Base-by-base conservation (phyloP, 2,888 invertebrate genomes). In the Chrysolina americana region DNA sequence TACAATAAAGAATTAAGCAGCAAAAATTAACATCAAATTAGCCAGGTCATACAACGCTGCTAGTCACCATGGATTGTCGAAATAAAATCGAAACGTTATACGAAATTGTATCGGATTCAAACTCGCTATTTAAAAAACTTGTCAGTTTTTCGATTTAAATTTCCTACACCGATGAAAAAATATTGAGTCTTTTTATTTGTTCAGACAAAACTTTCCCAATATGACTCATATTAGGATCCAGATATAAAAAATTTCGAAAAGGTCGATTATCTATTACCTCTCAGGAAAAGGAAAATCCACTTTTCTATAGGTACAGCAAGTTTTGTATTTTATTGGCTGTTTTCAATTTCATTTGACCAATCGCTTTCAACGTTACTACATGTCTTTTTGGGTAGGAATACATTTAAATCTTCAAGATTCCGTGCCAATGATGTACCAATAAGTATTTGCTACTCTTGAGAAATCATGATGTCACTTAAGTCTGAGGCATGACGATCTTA, bases 211-310 rank as follows among this genome's bases (percentile, higher is more conserved):
- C n/a, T n/a, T n/a, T n/a, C n/a, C n/a, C n/a, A n/a, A n/a, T n/a
- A n/a, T n/a, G n/a, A n/a, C n/a, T n/a, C n/a, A n/a, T n/a, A n/a
- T n/a, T n/a, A n/a, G 98, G 90, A 98, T 98, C 91, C 98, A 98
- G 96, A 98, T 97, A 94, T 87, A 89, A 47, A 65, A 73, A 19
- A 59, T 69, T 48, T 23, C 65, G 63, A 70, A 70, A 21, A 56
- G 68, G 53, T 23, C 41, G n/a, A 36, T 50, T 36, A 59, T 50
- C 66, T n/a, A n/a, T n/a, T n/a, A n/a, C n/a, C n/a, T n/a, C 50
- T 53, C 68, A 68, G 53, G 53, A 36, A 68, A 41, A 41, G n/a
- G 28, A 28, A 59, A 28, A 15, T 28, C 28, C 59, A 36, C 59
- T 59, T 59, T 28, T 59, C 15, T 28, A 6, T 36, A n/a, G n/a